These are phyloP conservation scores for Ceratitis capitata DNA, from an alignment of 1,140 invertebrate species.

Conservation along the genomic window DNA sequence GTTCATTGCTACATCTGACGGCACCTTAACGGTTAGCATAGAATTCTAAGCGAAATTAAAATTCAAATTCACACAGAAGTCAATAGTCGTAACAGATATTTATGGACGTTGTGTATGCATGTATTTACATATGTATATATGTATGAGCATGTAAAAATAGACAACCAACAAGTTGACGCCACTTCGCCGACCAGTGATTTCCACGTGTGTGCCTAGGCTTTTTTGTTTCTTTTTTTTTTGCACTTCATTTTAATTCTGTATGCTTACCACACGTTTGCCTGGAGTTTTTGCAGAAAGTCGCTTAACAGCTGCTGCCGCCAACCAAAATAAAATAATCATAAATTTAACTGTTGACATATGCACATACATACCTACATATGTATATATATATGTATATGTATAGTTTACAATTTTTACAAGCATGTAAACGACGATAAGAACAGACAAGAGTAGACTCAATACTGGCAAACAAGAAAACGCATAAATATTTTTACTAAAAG, in stretches of 20 bases:
- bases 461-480: neutral
- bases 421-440: neutral
- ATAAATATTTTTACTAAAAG: neutral
- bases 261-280: neutral
- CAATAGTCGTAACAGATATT: neutral
- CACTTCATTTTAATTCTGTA: neutral
- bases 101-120: neutral
- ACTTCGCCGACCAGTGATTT: neutral
- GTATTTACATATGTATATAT: neutral
- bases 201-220: neutral
- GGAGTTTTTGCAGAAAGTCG: neutral
- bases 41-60: neutral
- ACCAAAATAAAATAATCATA: neutral
- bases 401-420: neutral
- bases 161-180: neutral
- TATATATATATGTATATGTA: no score
- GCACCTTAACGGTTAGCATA: no score
- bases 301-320: neutral
- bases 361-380: no score
- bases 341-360: neutral
- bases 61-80: neutral
- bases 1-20: no score
- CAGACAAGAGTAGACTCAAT: no score
- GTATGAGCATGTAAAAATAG: neutral
- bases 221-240: neutral